Conservation (phyloP, 2,113 vertebrate genomes). For the Columbina picui region DNA sequence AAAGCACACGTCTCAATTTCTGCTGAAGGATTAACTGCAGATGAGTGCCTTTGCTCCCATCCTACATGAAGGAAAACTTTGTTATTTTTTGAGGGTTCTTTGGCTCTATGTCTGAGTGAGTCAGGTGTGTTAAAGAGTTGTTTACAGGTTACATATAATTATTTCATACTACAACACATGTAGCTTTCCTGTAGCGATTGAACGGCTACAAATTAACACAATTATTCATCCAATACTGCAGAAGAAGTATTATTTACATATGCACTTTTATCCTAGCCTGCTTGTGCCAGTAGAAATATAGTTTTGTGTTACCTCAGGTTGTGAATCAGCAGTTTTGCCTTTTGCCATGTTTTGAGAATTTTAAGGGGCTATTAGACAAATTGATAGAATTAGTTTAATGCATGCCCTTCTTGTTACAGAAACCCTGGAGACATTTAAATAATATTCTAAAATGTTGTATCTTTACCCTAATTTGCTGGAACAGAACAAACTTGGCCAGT, state of each 20-base stretch:
- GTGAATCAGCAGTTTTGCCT: neutral
- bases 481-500: neutral
- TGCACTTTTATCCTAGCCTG: neutral
- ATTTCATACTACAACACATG: neutral
- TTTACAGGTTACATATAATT: neutral
- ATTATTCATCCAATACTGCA: neutral
- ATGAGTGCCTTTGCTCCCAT: neutral
- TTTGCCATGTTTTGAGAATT: neutral
- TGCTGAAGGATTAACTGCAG: neutral
- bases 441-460: neutral
- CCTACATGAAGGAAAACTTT: neutral
- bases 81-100: neutral
- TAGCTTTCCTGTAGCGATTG: neutral
- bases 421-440: neutral
- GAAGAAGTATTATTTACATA: neutral
- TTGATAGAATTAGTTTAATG: constrained; percentile 16
- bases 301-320: neutral
- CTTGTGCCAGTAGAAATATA: neutral
- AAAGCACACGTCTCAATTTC: neutral
- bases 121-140: neutral
- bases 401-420: neutral
- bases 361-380: constrained; percentile 26
- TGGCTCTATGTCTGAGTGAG: neutral
- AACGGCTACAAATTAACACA: neutral
- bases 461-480: constrained; percentile 4